Percentiles rank a stretch among this genome's conserved stretches.
phyloP scores from a whole-genome alignment of 2,113 vertebrate species.

The Ardeotis arabs region DNA sequence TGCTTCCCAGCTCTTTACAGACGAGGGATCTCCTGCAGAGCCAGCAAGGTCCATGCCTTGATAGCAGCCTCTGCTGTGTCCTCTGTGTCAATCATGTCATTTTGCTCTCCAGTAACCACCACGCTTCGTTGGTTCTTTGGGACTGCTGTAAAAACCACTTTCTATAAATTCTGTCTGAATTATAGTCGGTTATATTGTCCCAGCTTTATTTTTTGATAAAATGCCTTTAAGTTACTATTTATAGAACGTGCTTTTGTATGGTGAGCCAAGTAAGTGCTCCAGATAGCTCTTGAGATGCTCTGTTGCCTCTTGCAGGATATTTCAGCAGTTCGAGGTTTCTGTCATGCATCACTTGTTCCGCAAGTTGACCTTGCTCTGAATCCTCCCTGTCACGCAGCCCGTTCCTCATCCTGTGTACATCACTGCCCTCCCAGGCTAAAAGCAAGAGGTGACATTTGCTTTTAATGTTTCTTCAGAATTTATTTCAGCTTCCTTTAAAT shows the following conservation, averaged over 20 bases:
- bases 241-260: neutral
- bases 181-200: neutral
- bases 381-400: neutral
- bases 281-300: neutral
- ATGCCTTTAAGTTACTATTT: neutral
- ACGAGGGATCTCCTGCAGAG: neutral
- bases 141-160: neutral
- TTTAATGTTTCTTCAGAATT: neutral
- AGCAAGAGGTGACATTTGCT: neutral
- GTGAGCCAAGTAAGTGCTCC: neutral
- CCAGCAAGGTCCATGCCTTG: neutral
- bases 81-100: rapidly evolving
- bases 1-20: neutral
- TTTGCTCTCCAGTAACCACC: neutral
- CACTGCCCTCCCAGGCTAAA: neutral
- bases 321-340: neutral
- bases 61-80: neutral
- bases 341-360: neutral
- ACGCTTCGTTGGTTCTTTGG: neutral
- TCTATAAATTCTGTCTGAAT: neutral
- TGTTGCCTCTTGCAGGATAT: rapidly evolving
- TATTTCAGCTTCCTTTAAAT: neutral
- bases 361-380: neutral
- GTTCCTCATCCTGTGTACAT: rapidly evolving
- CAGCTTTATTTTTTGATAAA: neutral